phyloP scores from a whole-genome alignment of 2,797 vertebrate genomes.

The Acanthurus tractus region DNA sequence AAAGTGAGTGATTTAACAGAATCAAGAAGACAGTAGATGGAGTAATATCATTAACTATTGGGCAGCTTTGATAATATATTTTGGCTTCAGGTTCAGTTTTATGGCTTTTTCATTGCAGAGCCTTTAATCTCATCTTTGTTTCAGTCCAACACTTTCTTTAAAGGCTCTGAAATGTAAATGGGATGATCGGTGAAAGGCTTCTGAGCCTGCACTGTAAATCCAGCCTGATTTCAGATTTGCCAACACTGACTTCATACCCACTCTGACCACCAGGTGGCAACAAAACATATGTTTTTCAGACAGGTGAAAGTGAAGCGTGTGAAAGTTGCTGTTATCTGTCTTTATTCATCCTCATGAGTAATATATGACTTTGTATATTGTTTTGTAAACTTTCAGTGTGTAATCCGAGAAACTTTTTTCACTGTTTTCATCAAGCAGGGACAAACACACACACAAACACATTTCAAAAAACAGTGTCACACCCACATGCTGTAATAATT shows the following conservation, averaged over 20 bases:
- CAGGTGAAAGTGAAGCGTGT: constrained; percentile 39
- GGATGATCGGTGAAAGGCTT: constrained; percentile 21
- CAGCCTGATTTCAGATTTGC: neutral
- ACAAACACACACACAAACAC: constrained; percentile 20
- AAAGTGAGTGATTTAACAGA: neutral
- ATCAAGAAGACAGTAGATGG: neutral
- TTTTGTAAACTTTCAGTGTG: constrained; percentile 48
- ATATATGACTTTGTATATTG: constrained; percentile 23
- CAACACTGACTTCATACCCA: neutral
- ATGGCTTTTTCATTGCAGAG: constrained; percentile 1
- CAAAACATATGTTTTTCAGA: constrained; percentile 62
- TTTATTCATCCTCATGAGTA: constrained; percentile 15
- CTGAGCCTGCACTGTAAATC: neutral
- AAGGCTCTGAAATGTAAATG: too few relatives aligned
- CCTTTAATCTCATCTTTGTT: constrained; percentile 23
- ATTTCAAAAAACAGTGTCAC: neutral
- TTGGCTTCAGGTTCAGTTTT: constrained; percentile 6
- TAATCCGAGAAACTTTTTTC: constrained; percentile 32
- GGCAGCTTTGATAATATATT: constrained; percentile 22
- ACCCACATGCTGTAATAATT: constrained; percentile 3
- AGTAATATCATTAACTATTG: neutral
- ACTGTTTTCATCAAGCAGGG: constrained; percentile 35
- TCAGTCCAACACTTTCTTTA: neutral
- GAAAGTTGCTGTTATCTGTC: constrained; percentile 17
- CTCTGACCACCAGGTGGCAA: constrained; percentile 69